phyloP scores from a whole-genome alignment of 2,888 invertebrate species.

The Hydropsyche betteni region DNA sequence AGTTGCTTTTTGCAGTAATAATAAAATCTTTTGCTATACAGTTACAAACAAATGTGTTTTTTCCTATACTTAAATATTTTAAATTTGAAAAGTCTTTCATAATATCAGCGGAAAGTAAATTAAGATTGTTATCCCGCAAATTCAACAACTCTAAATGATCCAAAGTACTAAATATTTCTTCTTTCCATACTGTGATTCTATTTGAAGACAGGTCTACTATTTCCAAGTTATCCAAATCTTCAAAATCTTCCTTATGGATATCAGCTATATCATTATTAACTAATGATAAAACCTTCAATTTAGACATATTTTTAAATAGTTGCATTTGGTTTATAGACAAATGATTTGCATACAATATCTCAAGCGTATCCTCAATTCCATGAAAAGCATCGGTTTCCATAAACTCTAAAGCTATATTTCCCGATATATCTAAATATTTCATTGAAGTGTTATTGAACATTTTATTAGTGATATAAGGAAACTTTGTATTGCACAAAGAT shows the following conservation, averaged over 20 bases:
- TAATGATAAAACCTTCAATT: conserved; percentile 63
- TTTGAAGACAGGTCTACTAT: conserved; percentile 66
- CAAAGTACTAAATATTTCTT: conserved; percentile 58
- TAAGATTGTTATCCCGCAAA: conserved; percentile 66
- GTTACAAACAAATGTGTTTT: conserved; percentile 70
- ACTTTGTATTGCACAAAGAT: conserved; percentile 62
- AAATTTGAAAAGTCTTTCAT: conserved; percentile 64
- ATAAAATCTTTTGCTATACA: conserved; percentile 66
- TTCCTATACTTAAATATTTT: conserved; percentile 63
- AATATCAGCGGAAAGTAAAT: conserved; percentile 67
- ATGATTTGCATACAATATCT: conserved; percentile 62
- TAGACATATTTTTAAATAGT: conserved; percentile 58
- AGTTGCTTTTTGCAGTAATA: conserved; percentile 56
- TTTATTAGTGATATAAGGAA: conserved; percentile 57
- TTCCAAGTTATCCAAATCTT: conserved; percentile 58
- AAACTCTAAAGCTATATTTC: conserved; percentile 61
- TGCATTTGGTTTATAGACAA: conserved; percentile 59
- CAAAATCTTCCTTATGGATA: conserved; percentile 56
- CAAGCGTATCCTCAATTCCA: conserved; percentile 60
- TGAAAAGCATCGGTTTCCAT: conserved; percentile 56
- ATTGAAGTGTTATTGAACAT: conserved; percentile 62
- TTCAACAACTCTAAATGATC: conserved; percentile 60
- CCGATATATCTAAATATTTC: conserved; percentile 66
- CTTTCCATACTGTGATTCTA: conserved; percentile 67
- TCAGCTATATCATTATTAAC: conserved; percentile 63